These are phyloP conservation scores for Oxyscelio sp. DNA, from an alignment of 2,888 invertebrate genomes.

Conservation along the genomic window DNA sequence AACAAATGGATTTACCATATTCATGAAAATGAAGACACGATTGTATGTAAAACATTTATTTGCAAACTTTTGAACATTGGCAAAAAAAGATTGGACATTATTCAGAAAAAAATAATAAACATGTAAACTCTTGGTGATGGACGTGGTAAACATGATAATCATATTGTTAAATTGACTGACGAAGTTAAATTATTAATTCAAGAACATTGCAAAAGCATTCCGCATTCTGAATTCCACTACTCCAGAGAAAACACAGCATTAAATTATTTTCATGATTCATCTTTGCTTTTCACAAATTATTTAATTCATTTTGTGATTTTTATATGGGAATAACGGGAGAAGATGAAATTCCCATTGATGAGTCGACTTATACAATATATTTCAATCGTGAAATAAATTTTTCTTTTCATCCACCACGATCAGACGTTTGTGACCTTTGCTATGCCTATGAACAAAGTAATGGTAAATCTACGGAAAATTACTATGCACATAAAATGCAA, in stretches of 20 bases:
- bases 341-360: conserved; percentile 6
- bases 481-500: too few relatives aligned
- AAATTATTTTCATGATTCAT: conserved; percentile 48
- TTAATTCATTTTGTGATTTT: background rate
- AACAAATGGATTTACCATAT: too few relatives aligned
- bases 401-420: conserved; percentile 12
- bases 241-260: conserved; percentile 1
- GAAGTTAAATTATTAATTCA: conserved; percentile 47
- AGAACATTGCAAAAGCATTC: conserved; percentile 49
- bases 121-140: conserved; percentile 12
- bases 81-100: conserved; percentile 10
- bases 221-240: conserved; percentile 49
- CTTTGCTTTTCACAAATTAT: background rate
- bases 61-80: conserved; percentile 15
- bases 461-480: too few relatives aligned
- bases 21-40: too few relatives aligned
- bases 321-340: conserved; percentile 15
- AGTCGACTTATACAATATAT: conserved; percentile 47
- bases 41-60: conserved; percentile 2
- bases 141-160: conserved; percentile 49
- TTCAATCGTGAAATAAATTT: conserved; percentile 53
- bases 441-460: too few relatives aligned
- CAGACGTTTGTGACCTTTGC: conserved; percentile 38
- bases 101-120: conserved; percentile 37
- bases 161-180: conserved; percentile 36